A percentile compares a stretch with the other conserved stretches of the same genome.
These are phyloP conservation scores for Heliangelus exortis DNA, from an alignment of 2,797 vertebrate genomes.

Conservation along the genomic window DNA sequence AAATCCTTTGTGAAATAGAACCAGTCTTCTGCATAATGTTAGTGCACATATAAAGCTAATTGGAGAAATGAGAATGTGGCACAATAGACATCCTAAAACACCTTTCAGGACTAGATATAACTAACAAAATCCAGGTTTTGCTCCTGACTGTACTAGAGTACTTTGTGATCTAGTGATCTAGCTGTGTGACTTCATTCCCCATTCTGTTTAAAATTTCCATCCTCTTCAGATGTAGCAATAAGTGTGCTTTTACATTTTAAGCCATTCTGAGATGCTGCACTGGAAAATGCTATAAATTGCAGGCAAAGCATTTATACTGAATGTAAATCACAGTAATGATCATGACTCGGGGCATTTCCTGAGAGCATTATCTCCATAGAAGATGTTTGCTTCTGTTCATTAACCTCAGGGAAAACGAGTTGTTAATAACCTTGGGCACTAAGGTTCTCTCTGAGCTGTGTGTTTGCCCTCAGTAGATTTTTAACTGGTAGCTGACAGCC, in stretches of 20 bases:
- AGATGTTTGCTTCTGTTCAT: background rate
- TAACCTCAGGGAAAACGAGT: background rate
- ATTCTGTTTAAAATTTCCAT: background rate
- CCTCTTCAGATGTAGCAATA: background rate
- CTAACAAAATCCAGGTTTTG: background rate
- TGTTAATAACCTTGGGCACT: background rate
- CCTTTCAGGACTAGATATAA: background rate
- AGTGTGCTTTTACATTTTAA: background rate
- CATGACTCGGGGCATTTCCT: background rate
- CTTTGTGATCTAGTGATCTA: background rate
- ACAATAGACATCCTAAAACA: background rate
- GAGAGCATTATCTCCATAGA: background rate
- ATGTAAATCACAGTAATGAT: background rate
- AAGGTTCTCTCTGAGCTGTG: background rate
- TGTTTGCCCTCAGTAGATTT: background rate
- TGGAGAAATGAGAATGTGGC: background rate
- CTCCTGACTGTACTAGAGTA: background rate
- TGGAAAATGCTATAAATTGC: background rate
- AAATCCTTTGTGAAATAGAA: background rate
- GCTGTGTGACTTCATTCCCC: background rate
- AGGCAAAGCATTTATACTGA: background rate
- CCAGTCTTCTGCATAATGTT: background rate
- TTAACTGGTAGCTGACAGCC: background rate
- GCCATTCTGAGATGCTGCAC: background rate
- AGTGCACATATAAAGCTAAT: background rate